These are phyloP conservation scores for Amphiduros pacificus DNA, from an alignment of 2,888 invertebrate species.

Conservation along the genomic window DNA sequence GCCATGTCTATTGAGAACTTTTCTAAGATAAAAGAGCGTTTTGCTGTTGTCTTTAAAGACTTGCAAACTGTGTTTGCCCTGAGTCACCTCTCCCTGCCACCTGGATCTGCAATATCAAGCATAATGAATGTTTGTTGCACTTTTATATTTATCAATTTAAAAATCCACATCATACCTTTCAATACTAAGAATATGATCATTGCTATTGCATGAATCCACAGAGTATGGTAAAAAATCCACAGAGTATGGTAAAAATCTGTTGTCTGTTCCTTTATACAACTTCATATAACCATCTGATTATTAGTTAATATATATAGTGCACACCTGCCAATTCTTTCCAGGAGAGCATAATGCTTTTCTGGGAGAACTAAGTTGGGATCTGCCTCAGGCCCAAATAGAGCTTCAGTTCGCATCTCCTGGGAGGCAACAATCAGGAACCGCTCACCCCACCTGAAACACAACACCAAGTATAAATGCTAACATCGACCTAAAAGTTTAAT, in stretches of 20 bases:
- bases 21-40: slow-evolving; percentile 69
- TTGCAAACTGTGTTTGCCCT: slow-evolving; percentile 67
- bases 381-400: slow-evolving; percentile 63
- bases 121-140: background rate
- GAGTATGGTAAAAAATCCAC: background rate
- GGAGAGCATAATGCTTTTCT: slow-evolving; percentile 69
- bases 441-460: slow-evolving; percentile 69
- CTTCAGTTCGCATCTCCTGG: slow-evolving; percentile 66
- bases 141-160: too few species aligned
- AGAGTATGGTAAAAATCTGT: background rate
- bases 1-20: slow-evolving; percentile 65
- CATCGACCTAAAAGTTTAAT: background rate
- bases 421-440: slow-evolving; percentile 73
- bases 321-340: slow-evolving; percentile 74
- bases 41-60: slow-evolving; percentile 58
- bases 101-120: background rate
- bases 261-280: too few species aligned
- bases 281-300: background rate
- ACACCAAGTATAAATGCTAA: too few species aligned
- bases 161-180: too few species aligned
- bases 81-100: slow-evolving; percentile 70
- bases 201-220: too few species aligned
- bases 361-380: slow-evolving; percentile 63
- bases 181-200: too few species aligned
- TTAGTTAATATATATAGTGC: background rate